A percentile compares a stretch with the other conserved stretches of the same genome.
Conservation (phyloP, 1,140 invertebrate genomes). For the Macrotrachela quadricornifera region DNA sequence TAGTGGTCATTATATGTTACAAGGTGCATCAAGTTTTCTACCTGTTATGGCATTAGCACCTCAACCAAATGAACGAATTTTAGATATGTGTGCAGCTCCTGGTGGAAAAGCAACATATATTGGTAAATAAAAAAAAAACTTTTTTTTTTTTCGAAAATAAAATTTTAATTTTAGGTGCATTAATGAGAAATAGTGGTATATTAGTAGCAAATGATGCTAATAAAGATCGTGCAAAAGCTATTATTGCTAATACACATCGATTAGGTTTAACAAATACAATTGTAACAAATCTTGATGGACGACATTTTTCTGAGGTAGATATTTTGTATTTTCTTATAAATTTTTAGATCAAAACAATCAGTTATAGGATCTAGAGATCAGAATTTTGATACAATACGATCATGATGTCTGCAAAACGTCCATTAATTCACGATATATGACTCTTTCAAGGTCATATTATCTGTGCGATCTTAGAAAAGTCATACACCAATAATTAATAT, state of each 20-base stretch:
- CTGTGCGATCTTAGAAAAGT: too few relatives aligned
- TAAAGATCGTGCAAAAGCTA: slow-evolving; percentile 65
- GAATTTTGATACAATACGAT: too few relatives aligned
- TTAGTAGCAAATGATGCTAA: slow-evolving; percentile 89
- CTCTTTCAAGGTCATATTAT: too few relatives aligned
- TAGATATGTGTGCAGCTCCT: slow-evolving; percentile 92
- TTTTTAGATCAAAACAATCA: not conserved
- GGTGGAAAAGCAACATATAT: slow-evolving; percentile 96
- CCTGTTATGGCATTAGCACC: slow-evolving; percentile 89
- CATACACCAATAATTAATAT: too few relatives aligned
- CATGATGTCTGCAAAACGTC: too few relatives aligned
- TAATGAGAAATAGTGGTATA: slow-evolving; percentile 98
- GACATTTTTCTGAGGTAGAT: slow-evolving; percentile 50
- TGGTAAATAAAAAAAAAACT: too few relatives aligned
- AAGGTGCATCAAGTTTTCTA: slow-evolving; percentile 83
- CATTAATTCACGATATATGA: too few relatives aligned
- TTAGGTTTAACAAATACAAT: slow-evolving; percentile 82
- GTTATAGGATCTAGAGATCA: too few relatives aligned
- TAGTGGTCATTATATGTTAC: slow-evolving; percentile 91
- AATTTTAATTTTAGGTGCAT: slow-evolving; percentile 34
- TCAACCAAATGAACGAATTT: slow-evolving; percentile 73
- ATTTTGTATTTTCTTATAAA: not conserved
- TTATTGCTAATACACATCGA: slow-evolving; percentile 86
- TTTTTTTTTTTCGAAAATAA: too few relatives aligned
- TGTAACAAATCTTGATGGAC: slow-evolving; percentile 66